These are phyloP conservation scores for Syndactyla subalaris DNA, from an alignment of 2,797 vertebrate species.

Conservation along the genomic window DNA sequence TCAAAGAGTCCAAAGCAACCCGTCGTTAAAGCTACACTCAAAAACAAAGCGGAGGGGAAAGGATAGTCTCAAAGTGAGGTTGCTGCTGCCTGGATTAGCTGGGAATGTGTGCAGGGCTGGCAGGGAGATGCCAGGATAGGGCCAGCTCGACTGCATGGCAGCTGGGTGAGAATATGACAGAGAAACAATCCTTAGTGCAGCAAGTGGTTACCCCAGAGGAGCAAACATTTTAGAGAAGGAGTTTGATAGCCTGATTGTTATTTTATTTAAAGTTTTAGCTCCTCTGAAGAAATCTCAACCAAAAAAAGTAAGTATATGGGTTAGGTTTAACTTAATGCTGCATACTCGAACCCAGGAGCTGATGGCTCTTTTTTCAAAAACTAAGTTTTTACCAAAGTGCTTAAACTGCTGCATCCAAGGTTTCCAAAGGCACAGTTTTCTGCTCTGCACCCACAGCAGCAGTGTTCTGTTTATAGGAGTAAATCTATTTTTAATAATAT, in stretches of 20 bases:
- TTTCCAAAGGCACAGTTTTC: not conserved
- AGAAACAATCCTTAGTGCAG: not conserved
- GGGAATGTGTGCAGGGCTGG: not conserved
- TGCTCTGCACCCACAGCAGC: not conserved
- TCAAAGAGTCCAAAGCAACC: not conserved
- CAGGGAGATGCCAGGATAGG: not conserved
- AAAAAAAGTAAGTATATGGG: not conserved
- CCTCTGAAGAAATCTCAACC: not conserved
- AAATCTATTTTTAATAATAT: not conserved
- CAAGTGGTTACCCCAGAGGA: not conserved
- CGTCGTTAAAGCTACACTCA: not conserved
- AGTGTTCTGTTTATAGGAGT: constrained; percentile 9
- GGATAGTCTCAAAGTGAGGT: not conserved
- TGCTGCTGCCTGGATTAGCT: not conserved
- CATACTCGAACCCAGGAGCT: not conserved
- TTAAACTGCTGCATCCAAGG: not conserved
- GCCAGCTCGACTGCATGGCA: not conserved
- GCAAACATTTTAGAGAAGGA: accelerated
- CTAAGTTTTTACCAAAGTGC: not conserved
- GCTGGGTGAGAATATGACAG: not conserved
- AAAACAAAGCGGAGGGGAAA: not conserved
- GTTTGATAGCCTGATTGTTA: not conserved
- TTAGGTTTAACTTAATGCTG: not conserved
- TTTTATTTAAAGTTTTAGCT: not conserved
- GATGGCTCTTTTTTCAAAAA: not conserved